Percentiles rank a stretch among this genome's conserved stretches.
phyloP scores from a whole-genome alignment of 2,888 invertebrate species.

The Notodonta dromedarius region DNA sequence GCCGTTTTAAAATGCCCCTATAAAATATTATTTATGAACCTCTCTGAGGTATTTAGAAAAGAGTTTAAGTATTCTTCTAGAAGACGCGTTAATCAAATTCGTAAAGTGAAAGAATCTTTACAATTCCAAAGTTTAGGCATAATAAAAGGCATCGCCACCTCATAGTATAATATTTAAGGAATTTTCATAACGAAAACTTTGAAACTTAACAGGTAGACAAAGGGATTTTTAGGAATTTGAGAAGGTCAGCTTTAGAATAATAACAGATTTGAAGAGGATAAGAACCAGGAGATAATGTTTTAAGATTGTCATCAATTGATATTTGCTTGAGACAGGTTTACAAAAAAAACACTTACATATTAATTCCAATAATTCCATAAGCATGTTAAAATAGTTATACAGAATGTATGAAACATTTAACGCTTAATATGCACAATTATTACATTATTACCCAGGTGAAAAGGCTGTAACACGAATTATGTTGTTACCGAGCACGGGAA shows the following conservation, averaged over 20 bases:
- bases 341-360: too few species aligned
- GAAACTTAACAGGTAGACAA: constrained; percentile 54
- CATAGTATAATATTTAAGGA: constrained; percentile 58
- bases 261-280: constrained; percentile 33
- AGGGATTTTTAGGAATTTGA: constrained; percentile 48
- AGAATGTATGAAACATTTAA: constrained; percentile 4
- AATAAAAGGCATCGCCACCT: constrained; percentile 55
- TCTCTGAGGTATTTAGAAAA: constrained; percentile 18
- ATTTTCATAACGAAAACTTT: constrained; percentile 65
- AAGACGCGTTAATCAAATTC: constrained; percentile 30
- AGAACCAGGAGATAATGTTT: constrained; percentile 21
- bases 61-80: constrained; percentile 5
- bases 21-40: constrained; percentile 25
- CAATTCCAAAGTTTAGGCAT: constrained; percentile 54
- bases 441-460: constrained; percentile 15
- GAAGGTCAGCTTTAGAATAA: constrained; percentile 46
- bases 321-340: too few species aligned
- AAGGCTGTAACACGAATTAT: constrained; percentile 35
- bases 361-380: too few species aligned
- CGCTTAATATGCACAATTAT: constrained; percentile 7
- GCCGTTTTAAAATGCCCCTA: constrained; percentile 23
- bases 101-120: constrained; percentile 29
- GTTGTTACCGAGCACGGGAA: constrained; percentile 43
- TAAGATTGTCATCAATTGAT: too few species aligned
- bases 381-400: not conserved